These are phyloP conservation scores for Apolygus lucorum DNA, from an alignment of 1,140 invertebrate species.

Conservation along the genomic window DNA sequence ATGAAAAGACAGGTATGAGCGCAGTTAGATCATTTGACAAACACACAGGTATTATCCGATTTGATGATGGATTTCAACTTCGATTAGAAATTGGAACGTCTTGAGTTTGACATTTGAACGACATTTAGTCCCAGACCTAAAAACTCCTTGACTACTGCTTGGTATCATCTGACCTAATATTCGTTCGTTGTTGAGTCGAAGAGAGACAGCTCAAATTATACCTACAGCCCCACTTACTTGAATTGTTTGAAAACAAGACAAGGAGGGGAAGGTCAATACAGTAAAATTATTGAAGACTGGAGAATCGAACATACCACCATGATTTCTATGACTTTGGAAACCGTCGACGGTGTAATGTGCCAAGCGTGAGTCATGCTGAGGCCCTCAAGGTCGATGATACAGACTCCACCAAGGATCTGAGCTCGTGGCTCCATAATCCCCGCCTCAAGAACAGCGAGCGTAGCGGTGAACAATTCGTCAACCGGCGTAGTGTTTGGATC, in stretches of 20 bases:
- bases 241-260: no score
- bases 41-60: no score
- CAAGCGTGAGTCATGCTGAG: constrained; percentile 59
- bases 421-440: constrained; percentile 60
- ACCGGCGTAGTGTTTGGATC: constrained; percentile 53
- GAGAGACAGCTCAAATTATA: no score
- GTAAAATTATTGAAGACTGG: background rate
- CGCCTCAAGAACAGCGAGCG: constrained; percentile 58
- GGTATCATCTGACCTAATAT: no score
- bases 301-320: constrained; percentile 48
- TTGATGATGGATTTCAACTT: no score
- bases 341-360: constrained; percentile 59
- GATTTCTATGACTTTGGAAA: constrained; percentile 53
- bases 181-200: no score
- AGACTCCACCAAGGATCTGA: constrained; percentile 66
- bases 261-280: background rate
- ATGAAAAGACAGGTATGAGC: background rate
- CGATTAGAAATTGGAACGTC: no score
- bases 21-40: background rate
- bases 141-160: no score
- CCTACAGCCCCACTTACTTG: no score
- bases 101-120: no score
- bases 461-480: constrained; percentile 63
- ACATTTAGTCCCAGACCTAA: no score
- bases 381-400: constrained; percentile 62